Evolutionary conservation across 2,888 invertebrate species (phyloP), one percentile per base, ranked within the genome.

Genomic region (Pilophorus perplexus): DNA sequence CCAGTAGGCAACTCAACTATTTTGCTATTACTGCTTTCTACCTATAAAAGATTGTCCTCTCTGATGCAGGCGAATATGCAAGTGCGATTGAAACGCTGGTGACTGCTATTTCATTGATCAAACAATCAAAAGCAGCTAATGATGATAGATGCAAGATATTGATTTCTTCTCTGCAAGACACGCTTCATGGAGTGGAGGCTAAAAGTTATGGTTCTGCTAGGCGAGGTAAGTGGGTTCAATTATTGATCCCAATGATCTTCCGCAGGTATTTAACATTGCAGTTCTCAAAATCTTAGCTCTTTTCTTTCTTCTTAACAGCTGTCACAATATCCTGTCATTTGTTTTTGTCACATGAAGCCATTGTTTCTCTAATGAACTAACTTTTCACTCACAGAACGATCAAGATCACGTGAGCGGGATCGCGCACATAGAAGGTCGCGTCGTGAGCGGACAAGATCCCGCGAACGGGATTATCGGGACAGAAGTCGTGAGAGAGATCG

Each of bases 91-190:
- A 99, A 80, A 99, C 99, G 2, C 82, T 99, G 71, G 95, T 97
- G 67, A 99, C 99, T 0, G 99, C 99, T 5, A 97, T 99, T 74
- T 96, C 97, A 6, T 83, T 99, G 66, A 99, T 99, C 73, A 97
- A 97, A 77, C 97, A 98, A 81, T 97, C 97, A 65, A 93, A 94
- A 80, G 91, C 94, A 48, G 90, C 94, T 0, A 87, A 88, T 73
- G 98, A 99, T 78, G 99, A 99, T 77, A 85, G 99, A 42, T 99
- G 99, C 81, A 96, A 97, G 80, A 97, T 98, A 73, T 80, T 99
- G 65, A 95, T 99, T 72, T 94, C 93, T 73, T 95, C 96, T 0
- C 83, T 99, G 1, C 93, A 96, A 79, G 98, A 99, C 77, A 98
- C 98, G 1, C 80, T 99, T 40, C 90, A 94, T 77, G 97, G 97